These are phyloP conservation scores for Cryptosula pallasiana DNA, from an alignment of 2,888 invertebrate genomes.

Conservation along the genomic window DNA sequence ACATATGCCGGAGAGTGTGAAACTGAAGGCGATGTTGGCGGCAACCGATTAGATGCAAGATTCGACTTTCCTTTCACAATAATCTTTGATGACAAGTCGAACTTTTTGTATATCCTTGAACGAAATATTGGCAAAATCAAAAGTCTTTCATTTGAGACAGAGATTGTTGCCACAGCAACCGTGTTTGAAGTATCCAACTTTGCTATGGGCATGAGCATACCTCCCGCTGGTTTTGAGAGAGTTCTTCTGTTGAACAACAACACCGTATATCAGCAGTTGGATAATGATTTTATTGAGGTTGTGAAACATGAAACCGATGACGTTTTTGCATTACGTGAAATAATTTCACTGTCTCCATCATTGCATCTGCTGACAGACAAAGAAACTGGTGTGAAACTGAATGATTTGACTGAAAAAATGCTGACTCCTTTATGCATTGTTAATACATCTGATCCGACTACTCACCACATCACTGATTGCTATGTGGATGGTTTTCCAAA, in stretches of 20 bases:
- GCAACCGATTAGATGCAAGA: not conserved
- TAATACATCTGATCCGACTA: not conserved
- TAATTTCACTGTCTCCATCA: not conserved
- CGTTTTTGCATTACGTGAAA: not conserved
- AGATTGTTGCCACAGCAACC: not conserved
- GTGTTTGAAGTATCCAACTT: not conserved
- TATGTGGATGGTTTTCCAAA: not conserved
- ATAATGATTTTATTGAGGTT: not conserved
- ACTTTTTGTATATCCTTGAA: not conserved
- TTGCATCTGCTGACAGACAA: not conserved
- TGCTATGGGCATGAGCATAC: not conserved
- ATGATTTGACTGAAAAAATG: not conserved
- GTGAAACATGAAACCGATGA: not conserved
- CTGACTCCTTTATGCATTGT: not conserved
- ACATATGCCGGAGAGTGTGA: not conserved
- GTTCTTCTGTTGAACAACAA: not conserved
- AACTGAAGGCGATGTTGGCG: not conserved
- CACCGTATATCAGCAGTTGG: not conserved
- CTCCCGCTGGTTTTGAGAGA: not conserved
- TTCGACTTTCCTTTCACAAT: not conserved
- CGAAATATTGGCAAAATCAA: not conserved
- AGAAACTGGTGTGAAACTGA: not conserved
- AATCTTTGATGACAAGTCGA: not conserved
- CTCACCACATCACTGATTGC: not conserved
- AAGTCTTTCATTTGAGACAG: not conserved